Percentiles rank a stretch among this genome's conserved stretches.
Conservation (phyloP, 2,888 invertebrate species). For the Xestia ashworthii region DNA sequence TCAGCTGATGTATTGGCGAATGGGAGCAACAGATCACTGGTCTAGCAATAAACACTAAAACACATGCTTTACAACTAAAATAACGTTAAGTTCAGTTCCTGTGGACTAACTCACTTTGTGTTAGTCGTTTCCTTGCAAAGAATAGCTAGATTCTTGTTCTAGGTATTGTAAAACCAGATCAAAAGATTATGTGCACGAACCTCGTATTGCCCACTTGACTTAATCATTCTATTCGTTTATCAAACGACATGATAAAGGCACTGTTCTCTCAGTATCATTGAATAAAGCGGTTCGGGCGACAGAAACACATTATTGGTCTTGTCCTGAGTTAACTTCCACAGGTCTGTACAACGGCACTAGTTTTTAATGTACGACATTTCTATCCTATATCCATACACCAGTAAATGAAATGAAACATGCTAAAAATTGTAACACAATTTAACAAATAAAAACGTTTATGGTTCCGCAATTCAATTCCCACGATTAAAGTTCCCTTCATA, state of each 20-base stretch:
- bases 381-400: background rate
- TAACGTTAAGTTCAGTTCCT: background rate
- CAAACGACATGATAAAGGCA: conserved; percentile 9
- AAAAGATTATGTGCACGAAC: background rate
- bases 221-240: conserved; percentile 27
- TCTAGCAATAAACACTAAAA: conserved; percentile 53
- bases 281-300: background rate
- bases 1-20: conserved; percentile 80
- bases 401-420: background rate
- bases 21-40: conserved; percentile 68
- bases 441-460: background rate
- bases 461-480: conserved; percentile 33
- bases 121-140: background rate
- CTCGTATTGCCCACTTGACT: conserved; percentile 1
- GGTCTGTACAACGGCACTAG: background rate
- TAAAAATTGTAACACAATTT: background rate
- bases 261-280: background rate
- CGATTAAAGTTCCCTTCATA: conserved; percentile 23
- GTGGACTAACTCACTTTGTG: background rate
- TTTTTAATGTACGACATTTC: background rate
- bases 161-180: conserved; percentile 10
- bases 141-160: background rate
- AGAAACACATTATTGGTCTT: background rate
- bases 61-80: conserved; percentile 18
- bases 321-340: background rate